Conservation (phyloP, 1,140 invertebrate species). For the Drosophila pseudoananassae region DNA sequence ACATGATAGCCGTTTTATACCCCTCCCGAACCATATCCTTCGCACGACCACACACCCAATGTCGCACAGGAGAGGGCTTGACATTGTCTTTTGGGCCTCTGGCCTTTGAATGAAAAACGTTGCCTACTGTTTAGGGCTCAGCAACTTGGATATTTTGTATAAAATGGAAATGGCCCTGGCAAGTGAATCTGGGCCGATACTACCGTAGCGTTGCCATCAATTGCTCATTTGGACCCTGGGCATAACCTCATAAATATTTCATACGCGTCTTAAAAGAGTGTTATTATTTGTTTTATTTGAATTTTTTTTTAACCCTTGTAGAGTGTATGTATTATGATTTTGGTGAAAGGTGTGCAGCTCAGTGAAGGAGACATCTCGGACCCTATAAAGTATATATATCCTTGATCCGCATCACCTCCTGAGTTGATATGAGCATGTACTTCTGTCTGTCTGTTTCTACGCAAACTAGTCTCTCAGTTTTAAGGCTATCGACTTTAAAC, state of each 20-base stretch:
- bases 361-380: too few species aligned
- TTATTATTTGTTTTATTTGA: too few species aligned
- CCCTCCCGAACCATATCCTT: conserved; percentile 3
- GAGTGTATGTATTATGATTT: too few species aligned
- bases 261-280: conserved; percentile 8
- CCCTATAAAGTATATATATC: too few species aligned
- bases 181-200: conserved; percentile 28
- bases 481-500: too few species aligned
- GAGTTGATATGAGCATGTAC: too few species aligned
- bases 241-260: conserved; percentile 41
- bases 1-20: conserved; percentile 70
- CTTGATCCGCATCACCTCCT: too few species aligned
- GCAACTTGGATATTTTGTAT: conserved; percentile 21
- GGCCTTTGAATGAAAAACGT: conserved; percentile 56
- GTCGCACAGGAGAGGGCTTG: conserved; percentile 29
- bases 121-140: conserved; percentile 41
- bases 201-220: conserved; percentile 29
- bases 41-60: conserved; percentile 28
- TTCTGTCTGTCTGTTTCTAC: too few species aligned
- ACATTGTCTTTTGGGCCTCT: conserved; percentile 57
- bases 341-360: too few species aligned
- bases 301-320: too few species aligned
- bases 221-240: conserved; percentile 36
- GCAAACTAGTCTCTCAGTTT: too few species aligned
- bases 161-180: conserved; percentile 27